Conservation (phyloP, 2,888 invertebrate genomes). For the Heteropelma amictum region DNA sequence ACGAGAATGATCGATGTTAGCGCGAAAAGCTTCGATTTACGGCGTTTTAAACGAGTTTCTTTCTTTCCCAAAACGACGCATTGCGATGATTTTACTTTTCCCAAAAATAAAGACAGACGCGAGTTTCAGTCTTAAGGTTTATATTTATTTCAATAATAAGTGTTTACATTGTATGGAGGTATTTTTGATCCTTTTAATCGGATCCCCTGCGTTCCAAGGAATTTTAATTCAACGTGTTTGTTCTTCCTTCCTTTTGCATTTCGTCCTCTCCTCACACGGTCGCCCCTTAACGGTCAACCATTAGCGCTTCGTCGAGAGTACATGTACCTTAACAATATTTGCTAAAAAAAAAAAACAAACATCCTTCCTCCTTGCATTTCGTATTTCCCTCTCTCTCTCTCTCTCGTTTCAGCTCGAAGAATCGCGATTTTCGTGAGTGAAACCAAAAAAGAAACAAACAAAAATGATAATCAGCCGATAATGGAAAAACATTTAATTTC, state of each 20-base stretch:
- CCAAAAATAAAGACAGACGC: not conserved
- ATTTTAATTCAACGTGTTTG: slow-evolving; percentile 49
- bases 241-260: slow-evolving; percentile 51
- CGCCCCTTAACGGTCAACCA: slow-evolving; percentile 43
- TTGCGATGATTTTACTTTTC: no score
- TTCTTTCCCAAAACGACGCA: not conserved
- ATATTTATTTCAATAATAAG: slow-evolving; percentile 76
- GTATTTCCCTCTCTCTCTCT: not conserved
- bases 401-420: not conserved
- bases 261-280: slow-evolving; percentile 28
- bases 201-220: slow-evolving; percentile 64
- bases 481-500: no score
- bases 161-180: slow-evolving; percentile 76
- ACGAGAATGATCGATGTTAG: no score
- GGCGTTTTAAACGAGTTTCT: no score
- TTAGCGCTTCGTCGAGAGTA: slow-evolving; percentile 58
- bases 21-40: no score
- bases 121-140: slow-evolving; percentile 74
- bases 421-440: not conserved
- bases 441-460: no score
- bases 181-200: slow-evolving; percentile 72
- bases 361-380: slow-evolving; percentile 9
- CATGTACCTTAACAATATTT: slow-evolving; percentile 59
- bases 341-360: slow-evolving; percentile 53
- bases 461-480: no score